Evolutionary conservation across 2,113 vertebrate genomes (phyloP).

Genomic region (Dicerorhinus sumatrensis): DNA sequence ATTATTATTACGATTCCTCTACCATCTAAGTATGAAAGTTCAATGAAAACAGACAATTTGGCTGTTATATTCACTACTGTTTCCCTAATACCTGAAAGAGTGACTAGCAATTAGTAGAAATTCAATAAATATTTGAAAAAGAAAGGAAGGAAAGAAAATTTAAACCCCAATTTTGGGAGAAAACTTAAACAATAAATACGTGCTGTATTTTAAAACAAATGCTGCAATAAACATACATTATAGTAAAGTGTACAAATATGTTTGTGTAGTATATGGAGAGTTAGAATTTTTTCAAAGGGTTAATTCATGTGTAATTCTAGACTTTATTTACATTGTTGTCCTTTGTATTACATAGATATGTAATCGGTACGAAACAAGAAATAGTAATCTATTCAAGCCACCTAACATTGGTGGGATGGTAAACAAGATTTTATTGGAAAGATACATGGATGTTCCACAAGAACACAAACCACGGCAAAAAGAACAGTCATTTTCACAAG

Average conservation of each 20-base stretch:
- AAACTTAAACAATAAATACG: neutral
- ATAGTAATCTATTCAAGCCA: neutral
- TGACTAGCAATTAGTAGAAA: neutral
- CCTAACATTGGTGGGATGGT: neutral
- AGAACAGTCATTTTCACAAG: neutral
- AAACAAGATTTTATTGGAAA: neutral
- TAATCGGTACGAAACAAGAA: neutral
- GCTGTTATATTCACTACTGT: neutral
- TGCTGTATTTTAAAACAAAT: neutral
- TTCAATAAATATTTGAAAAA: neutral
- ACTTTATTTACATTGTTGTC: neutral
- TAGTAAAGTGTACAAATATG: neutral
- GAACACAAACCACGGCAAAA: neutral
- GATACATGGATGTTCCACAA: neutral
- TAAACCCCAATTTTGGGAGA: neutral
- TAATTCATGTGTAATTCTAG: neutral
- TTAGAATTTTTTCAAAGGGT: neutral
- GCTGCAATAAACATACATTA: neutral
- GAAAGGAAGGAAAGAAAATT: neutral
- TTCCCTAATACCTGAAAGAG: neutral
- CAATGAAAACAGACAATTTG: neutral
- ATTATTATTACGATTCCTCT: neutral
- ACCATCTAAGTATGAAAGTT: neutral
- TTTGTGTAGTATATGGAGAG: neutral
- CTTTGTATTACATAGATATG: neutral